phyloP scores from a whole-genome alignment of 2,113 vertebrate genomes.

The Macaca fascicularis region T2T-MFA8v1.1 NC_088385.1:112674501-112675000 shows the following conservation, averaged over 20 bases:
- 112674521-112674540: neutral
- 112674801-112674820: neutral
- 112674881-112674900: neutral
- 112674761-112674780: neutral
- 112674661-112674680: neutral
- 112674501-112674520: neutral
- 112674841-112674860: neutral
- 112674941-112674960: neutral
- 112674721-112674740: too few relatives aligned
- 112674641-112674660: neutral
- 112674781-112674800: neutral
- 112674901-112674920: neutral
- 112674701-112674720: neutral
- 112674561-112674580: neutral
- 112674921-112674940: neutral
- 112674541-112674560: conserved; percentile 12
- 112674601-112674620: neutral
- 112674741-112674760: neutral
- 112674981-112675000: neutral
- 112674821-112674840: neutral
- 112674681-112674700: neutral
- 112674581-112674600: neutral
- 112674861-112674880: neutral
- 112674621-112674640: neutral
- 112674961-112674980: neutral